A percentile compares a stretch with the other conserved stretches of the same genome.
These are phyloP conservation scores for Engraulis encrasicolus DNA, from an alignment of 2,113 vertebrate genomes.

Conservation along the genomic window DNA sequence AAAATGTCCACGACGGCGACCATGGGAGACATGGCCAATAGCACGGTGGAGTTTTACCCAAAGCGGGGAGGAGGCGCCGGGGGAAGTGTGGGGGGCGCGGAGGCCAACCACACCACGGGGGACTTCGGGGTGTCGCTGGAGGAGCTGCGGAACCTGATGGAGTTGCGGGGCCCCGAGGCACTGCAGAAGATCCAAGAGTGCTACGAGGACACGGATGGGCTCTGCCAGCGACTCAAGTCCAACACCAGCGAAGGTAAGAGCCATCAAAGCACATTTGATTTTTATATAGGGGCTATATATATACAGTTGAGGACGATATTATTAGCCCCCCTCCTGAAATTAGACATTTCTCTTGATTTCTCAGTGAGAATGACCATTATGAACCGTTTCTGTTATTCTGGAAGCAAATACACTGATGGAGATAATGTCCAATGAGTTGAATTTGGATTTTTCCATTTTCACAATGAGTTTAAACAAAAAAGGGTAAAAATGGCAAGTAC, in stretches of 20 bases:
- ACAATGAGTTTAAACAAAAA: no score
- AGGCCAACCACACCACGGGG: conserved; percentile 75
- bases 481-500: no score
- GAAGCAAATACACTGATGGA: no score
- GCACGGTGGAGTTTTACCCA: conserved; percentile 88
- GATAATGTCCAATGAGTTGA: no score
- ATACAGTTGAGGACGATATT: no score
- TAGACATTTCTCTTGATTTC: no score
- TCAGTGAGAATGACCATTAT: no score
- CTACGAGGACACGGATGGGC: conserved; percentile 81
- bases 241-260: conserved; percentile 82
- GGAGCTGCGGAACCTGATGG: conserved; percentile 88
- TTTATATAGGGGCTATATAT: no score
- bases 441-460: no score
- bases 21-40: conserved; percentile 91
- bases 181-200: conserved; percentile 86
- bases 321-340: no score
- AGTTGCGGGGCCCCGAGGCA: conserved; percentile 84
- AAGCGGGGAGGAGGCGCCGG: conserved; percentile 72
- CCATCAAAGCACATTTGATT: background rate
- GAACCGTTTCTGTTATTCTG: no score
- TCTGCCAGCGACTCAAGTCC: conserved; percentile 87
- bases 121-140: conserved; percentile 83
- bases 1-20: conserved; percentile 75
- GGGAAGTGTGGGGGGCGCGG: conserved; percentile 62